Evolutionary conservation across 2,113 vertebrate species (phyloP).

Genomic region (Donacobius atricapilla): DNA sequence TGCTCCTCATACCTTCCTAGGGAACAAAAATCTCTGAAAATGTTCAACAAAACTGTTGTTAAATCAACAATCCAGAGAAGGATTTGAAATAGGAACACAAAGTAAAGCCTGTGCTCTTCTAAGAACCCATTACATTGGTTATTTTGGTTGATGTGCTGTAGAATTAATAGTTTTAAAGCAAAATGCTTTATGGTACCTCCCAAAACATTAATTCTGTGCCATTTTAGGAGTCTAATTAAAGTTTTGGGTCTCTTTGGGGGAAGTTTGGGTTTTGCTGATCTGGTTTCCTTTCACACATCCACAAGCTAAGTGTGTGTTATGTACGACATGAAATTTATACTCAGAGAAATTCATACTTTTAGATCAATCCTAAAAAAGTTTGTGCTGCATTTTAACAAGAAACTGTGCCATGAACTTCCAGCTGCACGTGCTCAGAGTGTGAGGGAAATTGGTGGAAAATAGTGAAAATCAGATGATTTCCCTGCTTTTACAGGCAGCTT

Average conservation of each 20-base stretch:
- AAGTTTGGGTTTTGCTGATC: not conserved
- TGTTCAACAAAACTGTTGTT: not conserved
- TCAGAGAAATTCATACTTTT: not conserved
- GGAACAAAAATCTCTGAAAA: not conserved
- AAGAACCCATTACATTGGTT: not conserved
- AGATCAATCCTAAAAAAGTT: not conserved
- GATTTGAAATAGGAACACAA: not conserved
- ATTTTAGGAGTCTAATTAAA: not conserved
- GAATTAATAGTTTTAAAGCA: not conserved
- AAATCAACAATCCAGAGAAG: not conserved
- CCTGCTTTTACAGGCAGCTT: not conserved
- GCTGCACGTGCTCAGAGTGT: not conserved
- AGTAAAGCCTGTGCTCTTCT: not conserved
- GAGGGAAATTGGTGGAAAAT: not conserved
- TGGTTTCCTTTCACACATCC: not conserved
- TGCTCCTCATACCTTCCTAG: not conserved
- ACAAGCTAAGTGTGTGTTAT: not conserved
- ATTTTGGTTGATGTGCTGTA: not conserved
- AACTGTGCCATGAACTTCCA: not conserved
- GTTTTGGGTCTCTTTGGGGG: not conserved
- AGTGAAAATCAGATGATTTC: not conserved
- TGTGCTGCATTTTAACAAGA: not conserved
- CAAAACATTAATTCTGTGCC: not conserved
- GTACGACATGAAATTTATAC: not conserved
- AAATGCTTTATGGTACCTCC: not conserved